Evolutionary conservation across 2,113 vertebrate genomes (phyloP).

Genomic region (Excalfactoria chinensis): DNA sequence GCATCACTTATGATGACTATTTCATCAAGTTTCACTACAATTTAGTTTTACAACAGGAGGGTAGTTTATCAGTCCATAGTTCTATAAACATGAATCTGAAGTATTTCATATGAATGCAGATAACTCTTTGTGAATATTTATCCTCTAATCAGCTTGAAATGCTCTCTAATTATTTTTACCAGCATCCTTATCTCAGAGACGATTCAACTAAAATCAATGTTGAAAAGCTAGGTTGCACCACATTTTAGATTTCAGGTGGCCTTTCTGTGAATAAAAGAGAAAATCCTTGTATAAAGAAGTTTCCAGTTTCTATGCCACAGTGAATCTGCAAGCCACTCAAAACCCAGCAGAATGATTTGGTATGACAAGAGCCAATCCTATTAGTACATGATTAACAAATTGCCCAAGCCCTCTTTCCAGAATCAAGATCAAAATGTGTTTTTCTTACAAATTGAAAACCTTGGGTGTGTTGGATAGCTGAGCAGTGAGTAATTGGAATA

Average conservation of each 20-base stretch:
- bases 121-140: background rate
- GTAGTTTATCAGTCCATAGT: conserved; percentile 11
- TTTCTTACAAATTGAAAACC: background rate
- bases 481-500: background rate
- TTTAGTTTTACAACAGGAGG: background rate
- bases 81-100: background rate
- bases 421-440: background rate
- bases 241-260: background rate
- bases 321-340: background rate
- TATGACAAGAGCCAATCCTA: background rate
- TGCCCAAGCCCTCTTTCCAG: background rate
- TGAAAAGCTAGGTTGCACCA: background rate
- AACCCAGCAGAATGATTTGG: background rate
- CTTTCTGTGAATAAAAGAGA: background rate
- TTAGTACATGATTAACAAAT: background rate
- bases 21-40: background rate
- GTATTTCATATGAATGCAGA: background rate
- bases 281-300: background rate
- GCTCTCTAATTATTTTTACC: background rate
- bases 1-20: background rate
- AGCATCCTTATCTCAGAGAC: background rate
- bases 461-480: background rate
- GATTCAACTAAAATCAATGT: background rate
- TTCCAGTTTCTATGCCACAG: background rate
- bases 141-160: background rate